Evolutionary conservation across 2,888 invertebrate species (phyloP).

Genomic region (Cyrtodaria siliqua): DNA sequence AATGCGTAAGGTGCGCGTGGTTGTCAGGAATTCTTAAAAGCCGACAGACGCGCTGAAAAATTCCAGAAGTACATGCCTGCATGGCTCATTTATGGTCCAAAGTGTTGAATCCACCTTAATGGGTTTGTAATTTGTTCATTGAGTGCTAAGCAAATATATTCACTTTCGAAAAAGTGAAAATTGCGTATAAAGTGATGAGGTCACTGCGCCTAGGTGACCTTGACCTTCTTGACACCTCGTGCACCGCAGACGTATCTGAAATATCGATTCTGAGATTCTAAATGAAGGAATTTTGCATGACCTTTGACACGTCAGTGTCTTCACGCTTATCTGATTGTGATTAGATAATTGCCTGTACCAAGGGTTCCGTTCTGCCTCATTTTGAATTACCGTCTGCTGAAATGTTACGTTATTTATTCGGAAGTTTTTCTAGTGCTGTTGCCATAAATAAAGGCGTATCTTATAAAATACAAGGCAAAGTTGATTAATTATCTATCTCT

Average conservation of each 20-base stretch:
- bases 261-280: neutral
- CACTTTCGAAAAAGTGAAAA: conserved; percentile 25
- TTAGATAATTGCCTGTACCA: conserved; percentile 54
- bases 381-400: conserved; percentile 45
- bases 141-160: neutral
- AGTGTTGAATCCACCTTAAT: conserved; percentile 29
- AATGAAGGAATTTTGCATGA: conserved; percentile 16
- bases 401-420: conserved; percentile 45
- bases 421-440: neutral
- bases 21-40: no score
- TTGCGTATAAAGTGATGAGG: conserved; percentile 19
- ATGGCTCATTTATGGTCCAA: conserved; percentile 22
- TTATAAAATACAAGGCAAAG: no score
- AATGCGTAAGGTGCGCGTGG: no score
- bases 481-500: no score
- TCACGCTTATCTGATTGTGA: conserved; percentile 32
- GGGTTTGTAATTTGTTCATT: conserved; percentile 3
- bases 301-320: conserved; percentile 44
- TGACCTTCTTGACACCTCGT: conserved; percentile 19
- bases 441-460: no score
- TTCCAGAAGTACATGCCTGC: conserved; percentile 1
- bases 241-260: conserved; percentile 1
- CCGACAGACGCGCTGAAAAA: no score
- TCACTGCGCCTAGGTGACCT: conserved; percentile 10
- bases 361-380: conserved; percentile 56